Base-by-base conservation (phyloP, 2,797 vertebrate genomes). In the Triplophysa bombifrons region DNA sequence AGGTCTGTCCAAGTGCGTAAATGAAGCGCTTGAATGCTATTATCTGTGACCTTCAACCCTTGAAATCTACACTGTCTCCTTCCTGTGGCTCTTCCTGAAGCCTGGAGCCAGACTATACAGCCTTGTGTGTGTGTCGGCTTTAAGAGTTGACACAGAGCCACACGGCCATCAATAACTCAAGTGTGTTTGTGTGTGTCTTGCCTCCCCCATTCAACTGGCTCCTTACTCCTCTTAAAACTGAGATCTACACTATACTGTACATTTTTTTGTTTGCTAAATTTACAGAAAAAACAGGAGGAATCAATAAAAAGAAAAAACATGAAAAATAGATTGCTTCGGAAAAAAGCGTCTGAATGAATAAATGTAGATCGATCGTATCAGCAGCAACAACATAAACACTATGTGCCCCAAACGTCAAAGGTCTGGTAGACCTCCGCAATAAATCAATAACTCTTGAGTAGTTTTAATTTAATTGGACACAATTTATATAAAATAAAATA, bases 1-100 rank as follows among this genome's bases (percentile, higher is more conserved):
- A 72, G 74, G 69, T 80, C 48, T 14, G 63, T 65, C 63, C 34
- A 38, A 38, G 50, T 81, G 74, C 60, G 78, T 71, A 80, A 82
- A 84, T 83, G 50, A 84, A 65, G 74, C 41, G 55, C 51, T 65
- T 65, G 51, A 80, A 69, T 44, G 67, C 6, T 70, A 77, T 84
- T 77, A 78, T 76, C 74, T 76, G 25, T 74, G 72, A 80, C 84
- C 84, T 71, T 77, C 56, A 48, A 76, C 84, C 78, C 34, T 72
- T 64, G 72, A 73, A 77, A 82, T 80, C 71, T 63, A 80, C 72
- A 76, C 66, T 72, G 79, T 84, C 83, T 75, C 81, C 69, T 80
- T 84, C 76, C 67, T 82, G 76, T 74, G 71, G 46, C 60, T 75
- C 83, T 82, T 82, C 81, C 81, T 77, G 67, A 66, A 61, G 16